Base-by-base conservation (phyloP, 2,888 invertebrate genomes). In the Erannis defoliaria region DNA sequence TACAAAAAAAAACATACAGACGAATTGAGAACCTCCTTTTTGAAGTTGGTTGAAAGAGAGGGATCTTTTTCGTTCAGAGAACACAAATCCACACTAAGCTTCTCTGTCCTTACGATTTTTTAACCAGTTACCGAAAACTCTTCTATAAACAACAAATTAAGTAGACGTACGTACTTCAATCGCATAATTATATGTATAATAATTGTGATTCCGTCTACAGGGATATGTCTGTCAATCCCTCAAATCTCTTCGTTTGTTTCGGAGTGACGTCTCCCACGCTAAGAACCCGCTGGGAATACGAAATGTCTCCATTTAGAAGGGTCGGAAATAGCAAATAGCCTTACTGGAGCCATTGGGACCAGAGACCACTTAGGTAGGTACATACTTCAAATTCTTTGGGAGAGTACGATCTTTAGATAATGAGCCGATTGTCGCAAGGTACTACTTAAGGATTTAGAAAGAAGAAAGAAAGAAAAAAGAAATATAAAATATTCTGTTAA, bases 241-340 rank as follows among this genome's bases (percentile, higher is more conserved):
- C 10, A 37, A 57, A 48, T 29, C 18, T 31, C 40, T 66, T 42
- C 31, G 16, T 50, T 50, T 50, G 38, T 50, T 26, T 37, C 38
- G 10, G 35, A 49, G 35, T 18, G 38, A 18, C 29, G 45, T 45
- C n/a, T 29, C 45, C 51, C 38, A 46, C 49, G 55, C 49, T n/a
- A 49, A 19, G n/a, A 19, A 12, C 21, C 21, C 14, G 42, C 31
- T 46, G 26, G 38, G n/a, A 40, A 40, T 45, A 29, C 26, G 38
- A 48, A 59, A 62, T 58, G 62, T 55, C 56, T 50, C 50, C 64
- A 67, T 57, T 62, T 53, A 42, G 54, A 55, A 42, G 57, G 61
- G 65, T 50, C 62, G 64, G 66, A 66, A 64, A 66, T 66, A 64
- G 55, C 46, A 55, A 66, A 55, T 58, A 49, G 53, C 58, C 51